Base-by-base conservation (phyloP, 2,888 invertebrate genomes). In the Aphrophora alni region DNA sequence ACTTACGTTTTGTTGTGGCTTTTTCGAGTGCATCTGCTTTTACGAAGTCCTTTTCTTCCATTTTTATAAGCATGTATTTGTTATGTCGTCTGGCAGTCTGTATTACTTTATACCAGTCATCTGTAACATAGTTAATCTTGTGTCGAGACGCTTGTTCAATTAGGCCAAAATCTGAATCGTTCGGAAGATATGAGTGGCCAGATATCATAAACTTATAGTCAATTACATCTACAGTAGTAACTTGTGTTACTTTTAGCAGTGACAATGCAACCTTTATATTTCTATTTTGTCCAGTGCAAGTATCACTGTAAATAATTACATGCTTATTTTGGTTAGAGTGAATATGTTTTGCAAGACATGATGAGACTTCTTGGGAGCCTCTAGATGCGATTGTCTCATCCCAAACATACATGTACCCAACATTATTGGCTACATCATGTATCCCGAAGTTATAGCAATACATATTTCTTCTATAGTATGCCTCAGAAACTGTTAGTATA, bases 251-350 rank as follows among this genome's bases (percentile, higher is more conserved):
- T 71, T 71, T 76, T 69, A 80, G 24, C 27, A 76, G 24, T 26
- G 25, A n/a, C 71, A 76, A 27, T 14, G 80, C 70, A 24, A 80
- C 69, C 8, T 80, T 75, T n/a, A 75, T n/a, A n/a, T 79, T 79
- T 1, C 79, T 82, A 84, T 87, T 87, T 85, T 86, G 85, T 77
- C 85, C 85, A 80, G 86, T 83, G 81, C 86, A 86, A 83, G 83
- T 84, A 86, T 86, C 75, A 85, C 85, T 82, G 85, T 86, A 27
- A 84, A 82, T 82, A 86, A 44, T 17, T 7, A 85, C 70, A 85
- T 84, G 83, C 86, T 85, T 76, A 76, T 78, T 8, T 27, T 7
- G n/a, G n/a, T 75, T 21, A 8, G 5, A 7, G 21, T 51, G 17
- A 2, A 79, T 7, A 83, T 86, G 85, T 75, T 77, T 44, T 14